Conservation (phyloP, 2,888 invertebrate genomes). For the Dyspetes luteomarginatus region DNA sequence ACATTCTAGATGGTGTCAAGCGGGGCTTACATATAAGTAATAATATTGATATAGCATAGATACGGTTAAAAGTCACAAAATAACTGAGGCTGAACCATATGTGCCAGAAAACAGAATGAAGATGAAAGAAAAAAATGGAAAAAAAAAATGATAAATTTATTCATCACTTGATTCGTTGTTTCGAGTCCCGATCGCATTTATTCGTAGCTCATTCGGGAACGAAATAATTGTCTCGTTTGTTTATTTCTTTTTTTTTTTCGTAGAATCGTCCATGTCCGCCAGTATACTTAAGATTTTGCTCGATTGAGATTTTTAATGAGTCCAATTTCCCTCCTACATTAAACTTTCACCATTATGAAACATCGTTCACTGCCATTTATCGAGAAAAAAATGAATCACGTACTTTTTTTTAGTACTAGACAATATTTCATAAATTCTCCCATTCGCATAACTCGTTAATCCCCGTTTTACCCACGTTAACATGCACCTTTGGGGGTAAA, state of each 20-base stretch:
- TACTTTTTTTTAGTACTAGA: not conserved
- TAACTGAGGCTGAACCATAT: conserved; percentile 60
- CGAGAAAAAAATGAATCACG: not conserved
- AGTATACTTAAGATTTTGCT: conserved; percentile 38
- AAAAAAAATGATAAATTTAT: conserved; percentile 7
- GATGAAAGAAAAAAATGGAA: not conserved
- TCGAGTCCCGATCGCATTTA: conserved; percentile 13
- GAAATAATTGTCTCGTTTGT: conserved; percentile 10
- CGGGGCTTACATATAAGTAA: conserved; percentile 44
- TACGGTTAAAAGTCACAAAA: conserved; percentile 56
- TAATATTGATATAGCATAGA: conserved; percentile 49
- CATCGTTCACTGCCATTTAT: conserved; percentile 26
- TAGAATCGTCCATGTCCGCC: conserved; percentile 49
- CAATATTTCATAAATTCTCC: conserved; percentile 1
- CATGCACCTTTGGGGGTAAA: not conserved
- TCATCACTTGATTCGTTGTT: conserved; percentile 4
- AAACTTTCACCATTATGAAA: conserved; percentile 8
- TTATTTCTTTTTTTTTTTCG: conserved; percentile 3
- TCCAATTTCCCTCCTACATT: not conserved
- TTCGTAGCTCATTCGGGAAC: conserved; percentile 7
- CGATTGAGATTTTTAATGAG: conserved; percentile 6
- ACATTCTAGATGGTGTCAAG: conserved; percentile 56
- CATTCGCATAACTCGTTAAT: not conserved
- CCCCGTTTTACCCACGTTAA: conserved; percentile 2
- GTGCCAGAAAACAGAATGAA: conserved; percentile 50